These are phyloP conservation scores for Tetranychus piercei DNA, from an alignment of 2,888 invertebrate species.

Conservation along the genomic window DNA sequence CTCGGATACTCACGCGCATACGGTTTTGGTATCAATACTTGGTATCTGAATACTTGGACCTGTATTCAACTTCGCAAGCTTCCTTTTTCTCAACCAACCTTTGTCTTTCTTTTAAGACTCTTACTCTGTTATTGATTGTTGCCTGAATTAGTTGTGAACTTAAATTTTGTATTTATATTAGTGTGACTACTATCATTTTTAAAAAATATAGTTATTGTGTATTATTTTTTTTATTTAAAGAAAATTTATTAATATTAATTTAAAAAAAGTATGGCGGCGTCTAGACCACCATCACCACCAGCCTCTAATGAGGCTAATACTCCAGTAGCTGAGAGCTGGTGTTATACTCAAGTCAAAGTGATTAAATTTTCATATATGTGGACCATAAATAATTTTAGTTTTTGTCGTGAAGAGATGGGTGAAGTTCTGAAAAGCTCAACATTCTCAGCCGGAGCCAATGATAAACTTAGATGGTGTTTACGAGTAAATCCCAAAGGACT, in stretches of 20 bases:
- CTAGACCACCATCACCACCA: conserved; percentile 37
- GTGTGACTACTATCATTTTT: too few relatives aligned
- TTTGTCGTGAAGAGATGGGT: conserved; percentile 99
- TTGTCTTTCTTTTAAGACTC: too few relatives aligned
- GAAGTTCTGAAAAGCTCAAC: conserved; percentile 99
- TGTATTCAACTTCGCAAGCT: too few relatives aligned
- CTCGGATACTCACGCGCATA: too few relatives aligned
- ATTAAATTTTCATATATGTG: conserved; percentile 99
- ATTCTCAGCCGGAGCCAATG: conserved; percentile 97
- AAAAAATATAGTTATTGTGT: too few relatives aligned
- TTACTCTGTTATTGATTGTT: too few relatives aligned
- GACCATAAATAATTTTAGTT: conserved; percentile 99
- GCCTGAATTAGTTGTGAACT: too few relatives aligned
- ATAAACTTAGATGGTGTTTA: conserved; percentile 99
- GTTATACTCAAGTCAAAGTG: conserved; percentile 99
- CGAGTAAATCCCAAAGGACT: conserved; percentile 98
- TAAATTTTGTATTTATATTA: too few relatives aligned
- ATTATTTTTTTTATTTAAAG: not conserved
- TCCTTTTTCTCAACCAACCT: too few relatives aligned
- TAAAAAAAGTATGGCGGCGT: not conserved
- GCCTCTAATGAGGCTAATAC: conserved; percentile 52
- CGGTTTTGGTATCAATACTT: too few relatives aligned
- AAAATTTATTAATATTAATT: not conserved
- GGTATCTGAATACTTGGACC: too few relatives aligned
- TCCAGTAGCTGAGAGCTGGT: conserved; percentile 99